phyloP scores from a whole-genome alignment of 1,140 invertebrate species.

The Panagrolaimus sp. region DNA sequence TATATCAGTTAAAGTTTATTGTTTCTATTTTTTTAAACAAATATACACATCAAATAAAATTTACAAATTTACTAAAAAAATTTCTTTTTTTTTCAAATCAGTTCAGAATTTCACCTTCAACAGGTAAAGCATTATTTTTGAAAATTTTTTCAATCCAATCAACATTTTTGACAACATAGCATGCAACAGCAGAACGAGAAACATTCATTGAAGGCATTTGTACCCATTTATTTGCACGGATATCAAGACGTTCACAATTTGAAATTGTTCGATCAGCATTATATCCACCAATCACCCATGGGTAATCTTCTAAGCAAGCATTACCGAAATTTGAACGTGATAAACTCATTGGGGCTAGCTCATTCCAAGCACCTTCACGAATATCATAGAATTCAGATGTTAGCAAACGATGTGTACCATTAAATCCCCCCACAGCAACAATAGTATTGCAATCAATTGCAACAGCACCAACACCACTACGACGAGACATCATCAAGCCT shows the following conservation, averaged over 20 bases:
- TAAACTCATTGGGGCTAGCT: constrained; percentile 5
- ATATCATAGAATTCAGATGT: constrained; percentile 26
- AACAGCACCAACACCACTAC: constrained; percentile 19
- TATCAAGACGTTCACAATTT: constrained; percentile 25
- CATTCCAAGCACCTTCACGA: constrained; percentile 30
- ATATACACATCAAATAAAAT: no score
- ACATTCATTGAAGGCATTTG: constrained; percentile 15
- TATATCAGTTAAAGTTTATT: no score
- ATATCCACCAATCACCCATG: constrained; percentile 23
- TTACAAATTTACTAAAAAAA: no score
- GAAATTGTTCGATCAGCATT: constrained; percentile 19
- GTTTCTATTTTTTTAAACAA: no score
- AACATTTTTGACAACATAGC: background rate
- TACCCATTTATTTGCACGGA: constrained; percentile 19
- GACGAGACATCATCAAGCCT: background rate
- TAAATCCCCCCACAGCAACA: constrained; percentile 25
- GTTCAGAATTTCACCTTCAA: no score
- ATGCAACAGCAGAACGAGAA: background rate
- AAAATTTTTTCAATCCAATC: constrained; percentile 1
- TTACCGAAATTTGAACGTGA: constrained; percentile 28
- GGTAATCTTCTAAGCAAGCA: background rate
- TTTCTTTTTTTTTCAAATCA: no score
- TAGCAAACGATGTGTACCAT: constrained; percentile 20
- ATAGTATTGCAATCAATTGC: constrained; percentile 15
- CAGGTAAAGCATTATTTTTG: background rate